Percentiles rank a stretch among this genome's conserved stretches.
phyloP scores from a whole-genome alignment of 2,888 invertebrate species.

The Calameuta idolon region DNA sequence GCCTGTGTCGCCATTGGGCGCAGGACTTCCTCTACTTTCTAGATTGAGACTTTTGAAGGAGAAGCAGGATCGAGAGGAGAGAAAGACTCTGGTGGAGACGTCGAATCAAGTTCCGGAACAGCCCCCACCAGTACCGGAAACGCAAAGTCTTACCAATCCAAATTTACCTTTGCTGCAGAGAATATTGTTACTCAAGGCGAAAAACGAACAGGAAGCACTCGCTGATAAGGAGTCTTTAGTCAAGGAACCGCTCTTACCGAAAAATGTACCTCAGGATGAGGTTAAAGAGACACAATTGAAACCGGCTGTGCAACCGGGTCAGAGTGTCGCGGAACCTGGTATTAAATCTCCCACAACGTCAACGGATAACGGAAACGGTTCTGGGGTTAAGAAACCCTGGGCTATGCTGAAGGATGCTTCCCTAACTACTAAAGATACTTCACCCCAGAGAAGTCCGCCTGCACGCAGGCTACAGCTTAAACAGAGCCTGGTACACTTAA shows the following conservation, averaged over 20 bases:
- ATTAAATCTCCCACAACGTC: conserved; percentile 27
- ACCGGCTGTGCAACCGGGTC: conserved; percentile 25
- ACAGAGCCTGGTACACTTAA: conserved; percentile 53
- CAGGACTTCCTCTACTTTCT: conserved; percentile 84
- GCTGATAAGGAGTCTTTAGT: conserved; percentile 46
- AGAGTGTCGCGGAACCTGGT: conserved; percentile 4
- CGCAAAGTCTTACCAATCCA: conserved; percentile 42
- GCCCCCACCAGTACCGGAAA: conserved; percentile 30
- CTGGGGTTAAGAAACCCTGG: conserved; percentile 77
- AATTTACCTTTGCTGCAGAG: conserved; percentile 79
- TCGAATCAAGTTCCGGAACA: conserved; percentile 41
- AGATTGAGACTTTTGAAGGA: conserved; percentile 85
- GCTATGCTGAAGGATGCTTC: conserved; percentile 81
- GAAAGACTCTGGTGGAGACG: conserved; percentile 50
- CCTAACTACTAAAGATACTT: conserved; percentile 41
- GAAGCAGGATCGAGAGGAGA: conserved; percentile 77
- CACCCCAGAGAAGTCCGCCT: conserved; percentile 50
- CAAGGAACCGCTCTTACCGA: conserved; percentile 55
- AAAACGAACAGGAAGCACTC: conserved; percentile 73
- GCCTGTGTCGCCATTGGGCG: conserved; percentile 82
- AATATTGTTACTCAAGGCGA: conserved; percentile 80
- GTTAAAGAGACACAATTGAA: conserved; percentile 25
- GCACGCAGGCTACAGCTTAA: conserved; percentile 41
- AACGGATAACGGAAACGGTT: conserved; percentile 50
- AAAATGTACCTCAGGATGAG: conserved; percentile 26